Evolutionary conservation across 2,888 invertebrate species (phyloP).

Genomic region (Muscina levida): DNA sequence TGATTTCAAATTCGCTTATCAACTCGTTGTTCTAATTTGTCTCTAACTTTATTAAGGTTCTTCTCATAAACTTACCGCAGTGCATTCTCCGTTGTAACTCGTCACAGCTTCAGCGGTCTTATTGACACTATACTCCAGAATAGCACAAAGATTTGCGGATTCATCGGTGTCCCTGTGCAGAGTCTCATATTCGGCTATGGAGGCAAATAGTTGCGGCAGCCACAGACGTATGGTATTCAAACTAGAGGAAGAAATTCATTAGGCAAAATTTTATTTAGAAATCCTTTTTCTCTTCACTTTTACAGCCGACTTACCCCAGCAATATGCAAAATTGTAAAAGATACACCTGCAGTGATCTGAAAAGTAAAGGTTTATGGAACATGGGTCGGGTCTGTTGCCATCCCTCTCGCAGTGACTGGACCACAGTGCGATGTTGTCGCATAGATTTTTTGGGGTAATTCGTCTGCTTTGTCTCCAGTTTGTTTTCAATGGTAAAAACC

Average conservation of each 20-base stretch:
- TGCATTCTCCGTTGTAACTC: slow-evolving; percentile 72
- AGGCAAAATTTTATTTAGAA: not conserved
- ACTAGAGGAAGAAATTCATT: slow-evolving; percentile 77
- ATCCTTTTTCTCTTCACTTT: not conserved
- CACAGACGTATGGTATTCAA: slow-evolving; percentile 91
- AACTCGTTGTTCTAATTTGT: no score
- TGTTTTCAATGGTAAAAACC: slow-evolving; percentile 72
- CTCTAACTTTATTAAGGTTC: no score
- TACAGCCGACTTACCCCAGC: slow-evolving; percentile 82
- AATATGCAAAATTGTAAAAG: slow-evolving; percentile 84
- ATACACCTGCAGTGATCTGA: slow-evolving; percentile 84
- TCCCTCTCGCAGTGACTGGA: slow-evolving; percentile 81
- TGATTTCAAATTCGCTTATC: no score
- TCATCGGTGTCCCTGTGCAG: slow-evolving; percentile 69
- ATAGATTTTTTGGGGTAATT: slow-evolving; percentile 19
- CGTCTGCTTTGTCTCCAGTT: slow-evolving; percentile 28
- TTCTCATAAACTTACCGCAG: slow-evolving; percentile 75
- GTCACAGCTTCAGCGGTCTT: slow-evolving; percentile 71
- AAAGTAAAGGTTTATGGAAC: slow-evolving; percentile 83
- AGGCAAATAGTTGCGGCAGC: slow-evolving; percentile 92
- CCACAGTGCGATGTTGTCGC: slow-evolving; percentile 66
- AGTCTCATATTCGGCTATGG: slow-evolving; percentile 82
- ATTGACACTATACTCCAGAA: slow-evolving; percentile 77
- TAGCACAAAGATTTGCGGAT: slow-evolving; percentile 74
- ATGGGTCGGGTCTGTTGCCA: slow-evolving; percentile 84